These are phyloP conservation scores for Psophia crepitans DNA, from an alignment of 2,113 vertebrate genomes.

Conservation along the genomic window DNA sequence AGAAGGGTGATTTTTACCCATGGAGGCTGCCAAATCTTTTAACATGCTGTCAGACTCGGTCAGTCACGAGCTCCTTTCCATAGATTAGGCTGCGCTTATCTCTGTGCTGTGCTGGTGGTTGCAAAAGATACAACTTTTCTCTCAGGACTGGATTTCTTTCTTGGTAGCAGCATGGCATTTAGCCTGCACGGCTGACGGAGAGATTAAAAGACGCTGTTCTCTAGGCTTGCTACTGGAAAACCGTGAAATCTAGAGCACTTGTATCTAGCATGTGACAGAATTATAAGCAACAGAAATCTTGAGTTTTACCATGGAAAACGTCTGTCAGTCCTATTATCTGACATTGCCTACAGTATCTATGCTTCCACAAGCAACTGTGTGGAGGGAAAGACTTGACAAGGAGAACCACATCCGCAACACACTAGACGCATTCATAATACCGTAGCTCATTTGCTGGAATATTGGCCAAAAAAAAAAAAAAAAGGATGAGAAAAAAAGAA, in stretches of 20 bases:
- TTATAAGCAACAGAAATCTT: background rate
- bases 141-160: background rate
- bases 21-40: background rate
- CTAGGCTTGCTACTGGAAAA: background rate
- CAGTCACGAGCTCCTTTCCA: background rate
- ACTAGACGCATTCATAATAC: background rate
- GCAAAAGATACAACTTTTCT: background rate
- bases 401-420: background rate
- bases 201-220: background rate
- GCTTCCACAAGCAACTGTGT: background rate
- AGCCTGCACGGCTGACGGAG: background rate
- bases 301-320: background rate
- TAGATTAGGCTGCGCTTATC: background rate
- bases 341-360: background rate
- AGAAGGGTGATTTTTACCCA: background rate
- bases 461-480: background rate
- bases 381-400: background rate
- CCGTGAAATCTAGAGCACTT: background rate
- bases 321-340: background rate
- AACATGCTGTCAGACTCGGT: background rate
- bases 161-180: accelerated
- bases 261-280: background rate
- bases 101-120: background rate
- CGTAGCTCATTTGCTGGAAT: background rate
- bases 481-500: background rate